Base-by-base conservation (phyloP, 1,140 invertebrate genomes). In the Atta cephalotes region DNA sequence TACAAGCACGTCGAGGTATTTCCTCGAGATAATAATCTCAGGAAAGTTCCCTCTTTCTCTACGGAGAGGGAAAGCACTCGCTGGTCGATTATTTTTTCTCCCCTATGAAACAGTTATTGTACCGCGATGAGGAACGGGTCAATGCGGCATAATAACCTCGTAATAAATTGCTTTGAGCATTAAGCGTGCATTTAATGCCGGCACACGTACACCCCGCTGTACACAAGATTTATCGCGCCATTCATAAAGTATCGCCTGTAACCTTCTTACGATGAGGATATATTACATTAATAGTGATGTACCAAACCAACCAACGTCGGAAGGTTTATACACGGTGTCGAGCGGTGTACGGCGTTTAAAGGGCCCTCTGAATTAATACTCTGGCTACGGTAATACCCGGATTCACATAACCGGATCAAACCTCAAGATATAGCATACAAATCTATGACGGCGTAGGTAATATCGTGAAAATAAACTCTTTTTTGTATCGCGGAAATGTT, bases 131-230 rank as follows among this genome's bases (percentile, higher is more conserved):
- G n/a, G 62, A 62, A 89, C 70, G 51, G 71, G 79, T 66, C 72
- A 63, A 45, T 62, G 39, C 51, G 45, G 62, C 28, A 60, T 72
- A 87, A 90, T 90, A 90, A 90, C 89, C 88, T 89, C 80, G 81
- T 74, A 66, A 90, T 90, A 90, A 90, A 90, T 90, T 68, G 86
- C 53, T 71, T 25, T 45, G 70, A 79, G 86, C 80, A 84, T 76
- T 87, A 84, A 88, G 82, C 86, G 62, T 85, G 89, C 86, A 90
- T 85, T 89, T 88, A 87, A 90, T 90, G 80, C 87, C 58, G 76
- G 68, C 79, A 65, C 78, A 78, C 56, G 58, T 62, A 58, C 60
- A 39, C 77, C 60, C 71, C 74, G 79, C 53, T 88, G 74, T 71
- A 70, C 31, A 7, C 58, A 70, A 88, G 90, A 91, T 91, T 90